phyloP scores from a whole-genome alignment of 2,113 vertebrate genomes.

The Potamarius usumacintae region DNA sequence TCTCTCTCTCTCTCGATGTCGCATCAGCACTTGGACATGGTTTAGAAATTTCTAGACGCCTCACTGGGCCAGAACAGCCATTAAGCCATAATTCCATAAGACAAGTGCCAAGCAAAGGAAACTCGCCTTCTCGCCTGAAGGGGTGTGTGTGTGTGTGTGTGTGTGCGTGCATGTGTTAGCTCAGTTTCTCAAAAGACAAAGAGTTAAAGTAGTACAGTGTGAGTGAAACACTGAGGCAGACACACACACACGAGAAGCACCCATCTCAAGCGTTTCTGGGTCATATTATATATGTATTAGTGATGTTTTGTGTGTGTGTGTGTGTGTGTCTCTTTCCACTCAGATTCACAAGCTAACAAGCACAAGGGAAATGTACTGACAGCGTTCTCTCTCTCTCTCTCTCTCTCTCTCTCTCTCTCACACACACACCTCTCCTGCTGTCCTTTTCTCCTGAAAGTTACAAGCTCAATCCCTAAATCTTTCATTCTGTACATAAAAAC shows the following conservation, averaged over 20 bases:
- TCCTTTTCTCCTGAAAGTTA: conserved; percentile 11
- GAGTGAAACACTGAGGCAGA: neutral
- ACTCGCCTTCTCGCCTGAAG: neutral
- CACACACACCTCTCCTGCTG: neutral
- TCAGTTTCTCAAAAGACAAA: too few relatives aligned
- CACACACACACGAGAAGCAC: neutral
- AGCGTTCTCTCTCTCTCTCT: neutral
- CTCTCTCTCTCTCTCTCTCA: neutral
- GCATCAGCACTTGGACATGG: neutral
- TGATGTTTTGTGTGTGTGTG: neutral
- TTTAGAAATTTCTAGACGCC: neutral
- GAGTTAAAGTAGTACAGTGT: neutral
- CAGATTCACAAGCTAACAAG: neutral
- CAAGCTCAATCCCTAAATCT: conserved; percentile 9
- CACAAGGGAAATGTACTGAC: neutral
- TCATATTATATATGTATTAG: neutral
- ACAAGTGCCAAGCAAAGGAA: neutral
- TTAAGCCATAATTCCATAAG: neutral
- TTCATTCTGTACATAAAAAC: conserved; percentile 3
- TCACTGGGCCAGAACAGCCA: neutral
- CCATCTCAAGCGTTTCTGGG: neutral
- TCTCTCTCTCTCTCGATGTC: neutral
- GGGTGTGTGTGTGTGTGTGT: conserved; percentile 1
- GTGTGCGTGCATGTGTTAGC: neutral
- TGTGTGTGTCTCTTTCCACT: neutral